phyloP scores from a whole-genome alignment of 2,113 vertebrate species.

The Tychaedon coryphoeus region DNA sequence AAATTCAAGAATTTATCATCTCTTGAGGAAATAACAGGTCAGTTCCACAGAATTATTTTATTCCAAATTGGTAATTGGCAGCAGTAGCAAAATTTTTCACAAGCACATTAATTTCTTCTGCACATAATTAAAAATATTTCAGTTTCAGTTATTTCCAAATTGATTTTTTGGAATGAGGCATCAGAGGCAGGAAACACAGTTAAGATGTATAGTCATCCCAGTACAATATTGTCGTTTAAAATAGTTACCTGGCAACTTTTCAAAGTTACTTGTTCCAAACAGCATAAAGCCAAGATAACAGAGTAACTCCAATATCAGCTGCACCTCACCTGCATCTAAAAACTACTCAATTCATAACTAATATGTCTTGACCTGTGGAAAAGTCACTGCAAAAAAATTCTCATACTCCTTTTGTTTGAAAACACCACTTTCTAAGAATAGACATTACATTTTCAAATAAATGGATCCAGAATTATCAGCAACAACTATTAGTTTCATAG shows the following conservation, averaged over 20 bases:
- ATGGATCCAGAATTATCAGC: not conserved
- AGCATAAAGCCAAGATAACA: not conserved
- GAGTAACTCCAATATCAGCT: rapidly evolving
- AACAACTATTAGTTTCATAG: not conserved
- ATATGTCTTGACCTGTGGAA: not conserved
- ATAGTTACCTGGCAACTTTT: not conserved
- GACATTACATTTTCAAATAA: not conserved
- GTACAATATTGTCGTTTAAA: not conserved
- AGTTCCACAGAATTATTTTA: not conserved
- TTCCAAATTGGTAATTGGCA: not conserved
- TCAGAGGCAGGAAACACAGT: not conserved
- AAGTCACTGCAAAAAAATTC: not conserved
- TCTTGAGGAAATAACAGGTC: not conserved
- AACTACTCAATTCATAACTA: not conserved
- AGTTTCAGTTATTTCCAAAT: not conserved
- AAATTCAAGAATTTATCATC: not conserved
- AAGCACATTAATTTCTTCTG: not conserved
- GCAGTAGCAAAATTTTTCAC: not conserved
- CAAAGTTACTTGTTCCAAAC: not conserved
- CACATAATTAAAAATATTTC: not conserved
- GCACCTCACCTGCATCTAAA: not conserved
- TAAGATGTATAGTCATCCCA: not conserved
- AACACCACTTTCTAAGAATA: not conserved
- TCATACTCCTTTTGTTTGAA: not conserved
- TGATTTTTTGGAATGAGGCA: not conserved